A percentile compares a stretch with the other conserved stretches of the same genome.
phyloP scores from a whole-genome alignment of 1,140 invertebrate species.

The Camponotus floridanus region DNA sequence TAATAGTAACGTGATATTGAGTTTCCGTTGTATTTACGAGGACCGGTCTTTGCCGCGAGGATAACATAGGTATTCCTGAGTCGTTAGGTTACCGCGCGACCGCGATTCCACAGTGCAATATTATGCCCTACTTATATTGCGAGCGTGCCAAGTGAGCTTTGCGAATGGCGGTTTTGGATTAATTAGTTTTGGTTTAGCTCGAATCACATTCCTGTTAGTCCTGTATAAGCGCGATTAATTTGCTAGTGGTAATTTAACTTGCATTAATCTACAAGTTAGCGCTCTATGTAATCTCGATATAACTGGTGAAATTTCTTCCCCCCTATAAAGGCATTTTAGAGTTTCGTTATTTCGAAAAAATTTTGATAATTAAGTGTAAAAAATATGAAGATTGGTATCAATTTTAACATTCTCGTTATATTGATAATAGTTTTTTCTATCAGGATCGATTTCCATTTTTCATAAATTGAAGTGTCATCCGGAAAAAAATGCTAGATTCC shows the following conservation, averaged over 20 bases:
- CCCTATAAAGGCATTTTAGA: neutral
- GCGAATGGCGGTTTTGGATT: conserved; percentile 56
- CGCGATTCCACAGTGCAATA: conserved; percentile 41
- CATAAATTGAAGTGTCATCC: neutral
- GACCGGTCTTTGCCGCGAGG: conserved; percentile 22
- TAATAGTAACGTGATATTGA: conserved; percentile 60
- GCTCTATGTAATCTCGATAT: neutral
- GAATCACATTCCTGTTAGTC: conserved; percentile 38
- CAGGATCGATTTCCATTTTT: neutral
- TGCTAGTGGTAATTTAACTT: neutral
- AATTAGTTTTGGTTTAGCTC: conserved; percentile 54
- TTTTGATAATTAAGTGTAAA: neutral
- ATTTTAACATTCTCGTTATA: neutral
- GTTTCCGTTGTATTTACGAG: conserved; percentile 39
- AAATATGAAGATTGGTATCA: neutral
- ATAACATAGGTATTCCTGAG: conserved; percentile 50
- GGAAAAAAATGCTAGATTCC: neutral
- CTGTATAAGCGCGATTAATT: conserved; percentile 31
- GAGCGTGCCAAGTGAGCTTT: conserved; percentile 46
- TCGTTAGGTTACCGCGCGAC: conserved; percentile 52
- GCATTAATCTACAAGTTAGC: neutral
- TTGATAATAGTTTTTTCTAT: neutral
- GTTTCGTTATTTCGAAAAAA: neutral
- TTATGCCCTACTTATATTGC: conserved; percentile 53
- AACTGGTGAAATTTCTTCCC: neutral